Evolutionary conservation across 2,113 vertebrate species (phyloP).

Genomic region (Limanda limanda): DNA sequence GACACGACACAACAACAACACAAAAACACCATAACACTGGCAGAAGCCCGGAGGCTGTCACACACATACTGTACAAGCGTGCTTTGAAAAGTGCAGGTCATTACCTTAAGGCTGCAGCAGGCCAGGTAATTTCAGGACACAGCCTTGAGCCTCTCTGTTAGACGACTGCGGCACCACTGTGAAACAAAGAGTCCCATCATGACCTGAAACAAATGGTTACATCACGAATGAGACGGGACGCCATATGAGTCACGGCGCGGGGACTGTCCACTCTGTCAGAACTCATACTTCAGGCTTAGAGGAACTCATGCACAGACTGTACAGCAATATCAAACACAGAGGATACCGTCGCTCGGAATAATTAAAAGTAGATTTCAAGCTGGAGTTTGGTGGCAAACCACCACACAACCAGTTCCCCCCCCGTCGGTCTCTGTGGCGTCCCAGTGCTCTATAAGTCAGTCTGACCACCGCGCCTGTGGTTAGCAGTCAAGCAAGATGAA

Average conservation of each 20-base stretch:
- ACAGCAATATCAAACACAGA: neutral
- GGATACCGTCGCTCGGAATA: neutral
- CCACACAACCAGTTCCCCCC: neutral
- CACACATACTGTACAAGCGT: neutral
- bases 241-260: conserved; percentile 41
- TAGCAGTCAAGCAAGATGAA: conserved; percentile 44
- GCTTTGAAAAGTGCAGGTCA: neutral
- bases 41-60: no score
- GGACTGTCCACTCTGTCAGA: conserved; percentile 38
- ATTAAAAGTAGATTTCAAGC: neutral
- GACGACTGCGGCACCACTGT: conserved; percentile 3
- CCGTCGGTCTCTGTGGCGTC: conserved; percentile 11
- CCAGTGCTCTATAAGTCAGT: conserved; percentile 17
- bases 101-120: neutral
- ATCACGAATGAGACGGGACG: conserved; percentile 36
- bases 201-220: conserved; percentile 43
- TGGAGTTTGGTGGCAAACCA: neutral
- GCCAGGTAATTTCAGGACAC: conserved; percentile 13
- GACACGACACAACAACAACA: neutral
- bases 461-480: conserved; percentile 17
- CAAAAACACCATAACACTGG: neutral
- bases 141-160: neutral
- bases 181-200: conserved; percentile 11
- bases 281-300: conserved; percentile 16
- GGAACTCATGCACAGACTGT: neutral